Conservation (phyloP, 2,888 invertebrate genomes). For the Spilosoma lubricipeda region DNA sequence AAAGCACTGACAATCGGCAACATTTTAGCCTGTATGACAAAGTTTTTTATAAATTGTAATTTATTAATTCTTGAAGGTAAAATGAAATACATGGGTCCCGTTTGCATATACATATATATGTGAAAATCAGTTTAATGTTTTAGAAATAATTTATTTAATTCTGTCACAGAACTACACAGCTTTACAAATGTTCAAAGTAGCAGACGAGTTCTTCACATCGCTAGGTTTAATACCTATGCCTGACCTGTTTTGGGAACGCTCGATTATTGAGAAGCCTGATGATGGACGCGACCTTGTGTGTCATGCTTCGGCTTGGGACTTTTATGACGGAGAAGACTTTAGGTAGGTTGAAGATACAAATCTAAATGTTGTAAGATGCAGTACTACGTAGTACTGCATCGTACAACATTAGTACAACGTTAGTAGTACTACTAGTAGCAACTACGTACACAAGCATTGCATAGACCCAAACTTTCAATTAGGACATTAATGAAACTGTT, state of each 20-base stretch:
- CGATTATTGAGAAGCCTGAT: conserved; percentile 92
- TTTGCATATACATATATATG: too few species aligned
- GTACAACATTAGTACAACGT: too few species aligned
- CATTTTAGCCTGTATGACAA: too few species aligned
- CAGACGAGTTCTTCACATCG: conserved; percentile 94
- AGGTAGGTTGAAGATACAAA: conserved; percentile 77
- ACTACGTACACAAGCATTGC: neutral
- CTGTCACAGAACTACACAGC: conserved; percentile 89
- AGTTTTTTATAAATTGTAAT: too few species aligned
- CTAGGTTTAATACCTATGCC: conserved; percentile 92
- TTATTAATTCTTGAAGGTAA: too few species aligned
- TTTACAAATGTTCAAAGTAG: conserved; percentile 91
- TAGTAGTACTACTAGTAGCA: too few species aligned
- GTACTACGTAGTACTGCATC: too few species aligned
- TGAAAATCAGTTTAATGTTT: neutral
- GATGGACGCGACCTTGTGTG: conserved; percentile 91
- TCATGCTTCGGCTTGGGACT: conserved; percentile 96
- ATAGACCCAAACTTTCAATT: too few species aligned
- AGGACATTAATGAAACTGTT: too few species aligned
- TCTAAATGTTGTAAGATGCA: neutral
- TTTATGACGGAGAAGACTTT: conserved; percentile 92
- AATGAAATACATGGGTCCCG: too few species aligned
- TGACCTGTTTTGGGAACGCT: conserved; percentile 92
- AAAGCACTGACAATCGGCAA: too few species aligned
- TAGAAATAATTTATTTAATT: neutral